phyloP scores from a whole-genome alignment of 1,140 invertebrate genomes.

The Panagrolaimus sp. region DNA sequence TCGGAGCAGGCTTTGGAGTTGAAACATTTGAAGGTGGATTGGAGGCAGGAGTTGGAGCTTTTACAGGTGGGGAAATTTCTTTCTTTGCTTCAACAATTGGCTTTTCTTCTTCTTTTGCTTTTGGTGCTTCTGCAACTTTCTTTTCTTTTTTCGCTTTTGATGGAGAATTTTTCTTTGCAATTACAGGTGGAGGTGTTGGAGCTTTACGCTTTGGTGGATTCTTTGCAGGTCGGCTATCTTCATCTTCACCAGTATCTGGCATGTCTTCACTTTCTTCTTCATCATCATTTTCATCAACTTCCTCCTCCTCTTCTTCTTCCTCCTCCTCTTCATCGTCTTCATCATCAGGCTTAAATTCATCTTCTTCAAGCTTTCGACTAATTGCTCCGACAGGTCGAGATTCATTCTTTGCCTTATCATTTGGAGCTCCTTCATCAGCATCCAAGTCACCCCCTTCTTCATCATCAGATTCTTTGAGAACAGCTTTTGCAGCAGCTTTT shows the following conservation, averaged over 20 bases:
- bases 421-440: constrained; percentile 15
- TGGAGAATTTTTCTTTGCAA: neutral
- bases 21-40: neutral
- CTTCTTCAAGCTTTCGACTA: constrained; percentile 15
- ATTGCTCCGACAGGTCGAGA: constrained; percentile 16
- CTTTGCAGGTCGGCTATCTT: neutral
- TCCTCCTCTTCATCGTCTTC: constrained; percentile 13
- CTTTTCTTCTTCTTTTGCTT: neutral
- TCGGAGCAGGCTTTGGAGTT: neutral
- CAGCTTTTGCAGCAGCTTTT: constrained; percentile 30
- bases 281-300: constrained; percentile 20
- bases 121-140: neutral
- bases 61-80: neutral
- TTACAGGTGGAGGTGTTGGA: neutral
- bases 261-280: constrained; percentile 12
- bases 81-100: neutral
- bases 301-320: constrained; percentile 34
- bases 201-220: constrained; percentile 1
- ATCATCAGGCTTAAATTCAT: constrained; percentile 34
- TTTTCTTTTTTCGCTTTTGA: neutral
- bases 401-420: constrained; percentile 18
- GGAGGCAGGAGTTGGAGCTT: neutral
- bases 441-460: constrained; percentile 26
- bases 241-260: neutral
- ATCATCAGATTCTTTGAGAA: constrained; percentile 30